Evolutionary conservation across 2,888 invertebrate genomes (phyloP).

Genomic region (Lutraria lutraria): DNA sequence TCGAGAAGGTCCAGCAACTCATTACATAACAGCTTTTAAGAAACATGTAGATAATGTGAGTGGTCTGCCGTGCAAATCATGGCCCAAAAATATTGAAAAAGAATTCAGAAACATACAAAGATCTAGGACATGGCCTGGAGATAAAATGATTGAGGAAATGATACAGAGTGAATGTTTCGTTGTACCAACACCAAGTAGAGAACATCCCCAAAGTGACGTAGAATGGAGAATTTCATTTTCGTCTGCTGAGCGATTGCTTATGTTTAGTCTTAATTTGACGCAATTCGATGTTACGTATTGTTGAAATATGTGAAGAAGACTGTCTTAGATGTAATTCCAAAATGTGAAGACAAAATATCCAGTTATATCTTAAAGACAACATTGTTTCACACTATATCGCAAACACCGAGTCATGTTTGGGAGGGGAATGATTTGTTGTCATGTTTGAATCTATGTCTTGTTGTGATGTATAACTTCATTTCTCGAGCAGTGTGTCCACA

Average conservation of each 20-base stretch:
- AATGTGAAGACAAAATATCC: neutral
- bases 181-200: slow-evolving; percentile 10
- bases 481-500: neutral
- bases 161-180: slow-evolving; percentile 13
- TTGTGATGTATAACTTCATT: neutral
- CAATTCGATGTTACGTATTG: slow-evolving; percentile 50
- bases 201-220: neutral
- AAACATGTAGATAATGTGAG: neutral
- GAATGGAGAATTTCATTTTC: slow-evolving; percentile 53
- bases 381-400: slow-evolving; percentile 13
- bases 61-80: neutral
- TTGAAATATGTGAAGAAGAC: slow-evolving; percentile 47
- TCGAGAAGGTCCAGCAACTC: neutral
- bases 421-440: neutral
- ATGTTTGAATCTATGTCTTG: neutral
- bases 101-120: neutral
- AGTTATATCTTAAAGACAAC: slow-evolving; percentile 28
- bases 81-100: neutral
- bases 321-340: slow-evolving; percentile 10
- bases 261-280: slow-evolving; percentile 36
- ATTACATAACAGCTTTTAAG: neutral
- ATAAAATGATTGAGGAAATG: neutral
- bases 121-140: neutral
- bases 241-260: slow-evolving; percentile 45
- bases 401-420: slow-evolving; percentile 8